These are phyloP conservation scores for Buphagus erythrorhynchus DNA, from an alignment of 2,797 vertebrate genomes.

Conservation along the genomic window DNA sequence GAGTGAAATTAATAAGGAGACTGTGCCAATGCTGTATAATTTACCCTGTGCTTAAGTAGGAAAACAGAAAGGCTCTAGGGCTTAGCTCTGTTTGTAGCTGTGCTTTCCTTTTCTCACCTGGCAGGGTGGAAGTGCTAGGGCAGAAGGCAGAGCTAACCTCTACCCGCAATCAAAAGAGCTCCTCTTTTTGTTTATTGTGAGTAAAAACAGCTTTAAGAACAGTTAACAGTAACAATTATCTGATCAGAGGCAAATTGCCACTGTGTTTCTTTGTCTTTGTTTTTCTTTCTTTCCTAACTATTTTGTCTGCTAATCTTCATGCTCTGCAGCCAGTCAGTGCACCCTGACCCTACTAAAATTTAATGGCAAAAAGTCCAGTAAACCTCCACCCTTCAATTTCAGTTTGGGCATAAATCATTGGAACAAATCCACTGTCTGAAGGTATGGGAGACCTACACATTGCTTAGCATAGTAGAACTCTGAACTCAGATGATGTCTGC, in stretches of 20 bases:
- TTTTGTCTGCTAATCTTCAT: not conserved
- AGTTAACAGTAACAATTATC: not conserved
- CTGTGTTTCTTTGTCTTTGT: not conserved
- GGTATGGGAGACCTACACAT: not conserved
- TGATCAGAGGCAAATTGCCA: not conserved
- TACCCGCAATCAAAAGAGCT: not conserved
- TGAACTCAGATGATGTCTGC: not conserved
- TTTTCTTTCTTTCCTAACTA: not conserved
- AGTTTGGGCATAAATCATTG: not conserved
- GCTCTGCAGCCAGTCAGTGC: not conserved
- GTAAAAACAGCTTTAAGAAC: not conserved
- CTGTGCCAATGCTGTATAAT: not conserved
- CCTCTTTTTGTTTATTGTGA: not conserved
- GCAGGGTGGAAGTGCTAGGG: not conserved
- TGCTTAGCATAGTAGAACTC: not conserved
- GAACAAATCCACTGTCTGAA: not conserved
- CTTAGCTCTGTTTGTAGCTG: not conserved
- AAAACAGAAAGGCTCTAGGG: not conserved
- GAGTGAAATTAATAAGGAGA: conserved; percentile 24
- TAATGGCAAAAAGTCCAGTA: not conserved
- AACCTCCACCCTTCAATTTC: not conserved
- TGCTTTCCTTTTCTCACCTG: not conserved
- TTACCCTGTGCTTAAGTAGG: not conserved
- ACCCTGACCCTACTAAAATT: not conserved
- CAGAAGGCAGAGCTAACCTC: not conserved